Conservation (phyloP, 2,113 vertebrate species). For the Stigmatopora nigra region DNA sequence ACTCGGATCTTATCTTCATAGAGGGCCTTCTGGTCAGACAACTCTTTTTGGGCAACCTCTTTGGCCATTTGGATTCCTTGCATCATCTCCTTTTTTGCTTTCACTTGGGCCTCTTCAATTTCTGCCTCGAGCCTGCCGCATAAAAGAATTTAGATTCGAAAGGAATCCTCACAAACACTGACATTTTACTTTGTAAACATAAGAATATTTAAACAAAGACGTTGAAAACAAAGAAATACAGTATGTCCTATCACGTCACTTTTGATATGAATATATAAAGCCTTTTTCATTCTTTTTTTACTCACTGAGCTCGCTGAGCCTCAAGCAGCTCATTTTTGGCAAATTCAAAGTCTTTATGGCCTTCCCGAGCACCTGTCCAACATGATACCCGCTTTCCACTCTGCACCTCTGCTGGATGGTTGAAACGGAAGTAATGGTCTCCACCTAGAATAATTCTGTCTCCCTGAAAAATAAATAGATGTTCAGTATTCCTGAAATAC, state of each 20-base stretch:
- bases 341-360: slow-evolving; percentile 90
- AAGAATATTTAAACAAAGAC: neutral
- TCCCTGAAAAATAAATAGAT: slow-evolving; percentile 66
- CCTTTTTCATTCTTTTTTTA: slow-evolving; percentile 12
- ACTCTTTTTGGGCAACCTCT: slow-evolving; percentile 85
- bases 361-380: slow-evolving; percentile 61
- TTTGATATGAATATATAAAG: too few relatives aligned
- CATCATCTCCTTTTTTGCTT: slow-evolving; percentile 92
- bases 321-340: slow-evolving; percentile 88
- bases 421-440: slow-evolving; percentile 95
- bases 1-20: slow-evolving; percentile 80
- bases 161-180: neutral
- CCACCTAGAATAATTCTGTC: slow-evolving; percentile 92
- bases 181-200: neutral
- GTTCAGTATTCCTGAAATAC: neutral
- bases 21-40: slow-evolving; percentile 75
- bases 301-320: slow-evolving; percentile 84
- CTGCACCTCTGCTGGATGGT: slow-evolving; percentile 87
- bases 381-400: slow-evolving; percentile 67
- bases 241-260: too few relatives aligned
- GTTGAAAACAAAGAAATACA: too few relatives aligned
- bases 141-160: slow-evolving; percentile 2
- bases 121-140: slow-evolving; percentile 81
- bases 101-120: slow-evolving; percentile 85
- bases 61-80: slow-evolving; percentile 88